Base-by-base conservation (phyloP, 1,140 invertebrate species). In the Papilio helenus region DNA sequence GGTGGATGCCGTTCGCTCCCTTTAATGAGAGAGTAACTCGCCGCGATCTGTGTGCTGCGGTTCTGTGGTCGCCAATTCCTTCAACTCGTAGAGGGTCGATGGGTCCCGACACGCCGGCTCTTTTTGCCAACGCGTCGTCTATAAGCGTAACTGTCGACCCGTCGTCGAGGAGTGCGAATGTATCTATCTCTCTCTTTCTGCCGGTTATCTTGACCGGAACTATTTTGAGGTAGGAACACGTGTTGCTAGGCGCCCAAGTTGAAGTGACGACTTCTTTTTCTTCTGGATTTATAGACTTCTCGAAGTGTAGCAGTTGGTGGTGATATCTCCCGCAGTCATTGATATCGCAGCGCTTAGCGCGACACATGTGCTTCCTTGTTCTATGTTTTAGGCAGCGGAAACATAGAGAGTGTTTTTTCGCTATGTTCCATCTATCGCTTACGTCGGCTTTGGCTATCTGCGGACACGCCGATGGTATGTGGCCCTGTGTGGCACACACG, bases 361-460 rank as follows among this genome's bases (percentile, higher is more conserved):
- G 55, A 3, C 55, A 58, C 3, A 7, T 23, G 10, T 58, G 55
- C 3, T 23, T 58, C 3, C 10, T 20, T 3, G 55, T 58, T 58
- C 55, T 0, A 10, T 58, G 55, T 58, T 10, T 23, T 8, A 58
- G 20, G 4, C 55, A 58, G n/a, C n/a, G 20, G 49, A 51, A 51
- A 51, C 49, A 51, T 51, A 51, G 16, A 16, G 49, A 58, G 9
- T 73, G 34, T 44, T 39, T 73, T 51, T 80, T 80, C 8, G 74
- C 74, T 61, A 58, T 34, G 16, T 80, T 49, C 80, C 74, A 80
- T n/a, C 80, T 55, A 20, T 18, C 20, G 39, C 42, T 58, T 5
- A 14, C 46, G 29, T 72, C 49, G 16, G 49, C 49, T 18, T 51
- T 5, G 49, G 18, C 3, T 7, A 51, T 18, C 14, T 49, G 55